Percentiles rank a stretch among this genome's conserved stretches.
Evolutionary conservation across 2,797 vertebrate species (phyloP).

Genomic region (Anabacerthia variegaticeps): DNA sequence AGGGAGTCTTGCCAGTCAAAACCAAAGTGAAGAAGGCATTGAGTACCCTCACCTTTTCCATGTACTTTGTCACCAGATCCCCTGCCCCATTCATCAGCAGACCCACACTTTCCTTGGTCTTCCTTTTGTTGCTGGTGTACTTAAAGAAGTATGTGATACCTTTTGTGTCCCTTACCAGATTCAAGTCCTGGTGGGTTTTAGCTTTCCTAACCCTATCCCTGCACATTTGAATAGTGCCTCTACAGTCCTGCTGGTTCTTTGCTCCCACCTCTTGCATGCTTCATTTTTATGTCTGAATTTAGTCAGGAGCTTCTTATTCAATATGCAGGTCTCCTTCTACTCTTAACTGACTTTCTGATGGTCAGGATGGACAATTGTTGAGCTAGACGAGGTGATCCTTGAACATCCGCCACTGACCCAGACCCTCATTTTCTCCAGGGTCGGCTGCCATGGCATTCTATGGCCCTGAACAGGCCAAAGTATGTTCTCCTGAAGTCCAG

Average conservation of each 20-base stretch:
- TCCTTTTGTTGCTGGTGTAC: not conserved
- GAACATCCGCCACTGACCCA: not conserved
- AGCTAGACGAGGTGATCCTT: not conserved
- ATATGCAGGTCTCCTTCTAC: not conserved
- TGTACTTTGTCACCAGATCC: not conserved
- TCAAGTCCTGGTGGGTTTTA: not conserved
- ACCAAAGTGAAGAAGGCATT: not conserved
- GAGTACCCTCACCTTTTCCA: not conserved
- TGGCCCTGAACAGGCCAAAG: not conserved
- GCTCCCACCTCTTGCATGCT: not conserved
- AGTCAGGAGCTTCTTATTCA: not conserved
- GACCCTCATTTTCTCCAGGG: not conserved
- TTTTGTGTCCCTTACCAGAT: not conserved
- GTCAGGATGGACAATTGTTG: not conserved
- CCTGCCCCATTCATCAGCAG: not conserved
- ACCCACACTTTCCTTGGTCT: not conserved
- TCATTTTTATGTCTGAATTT: not conserved
- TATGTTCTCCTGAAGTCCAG: not conserved
- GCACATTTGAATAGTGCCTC: not conserved
- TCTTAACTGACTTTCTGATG: not conserved
- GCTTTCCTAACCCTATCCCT: not conserved
- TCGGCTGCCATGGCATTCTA: accelerated
- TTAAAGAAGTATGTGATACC: not conserved
- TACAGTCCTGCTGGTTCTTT: not conserved
- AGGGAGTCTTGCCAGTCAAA: not conserved